Evolutionary conservation across 2,888 invertebrate genomes (phyloP).

Genomic region (Philopedon plagiatum): DNA sequence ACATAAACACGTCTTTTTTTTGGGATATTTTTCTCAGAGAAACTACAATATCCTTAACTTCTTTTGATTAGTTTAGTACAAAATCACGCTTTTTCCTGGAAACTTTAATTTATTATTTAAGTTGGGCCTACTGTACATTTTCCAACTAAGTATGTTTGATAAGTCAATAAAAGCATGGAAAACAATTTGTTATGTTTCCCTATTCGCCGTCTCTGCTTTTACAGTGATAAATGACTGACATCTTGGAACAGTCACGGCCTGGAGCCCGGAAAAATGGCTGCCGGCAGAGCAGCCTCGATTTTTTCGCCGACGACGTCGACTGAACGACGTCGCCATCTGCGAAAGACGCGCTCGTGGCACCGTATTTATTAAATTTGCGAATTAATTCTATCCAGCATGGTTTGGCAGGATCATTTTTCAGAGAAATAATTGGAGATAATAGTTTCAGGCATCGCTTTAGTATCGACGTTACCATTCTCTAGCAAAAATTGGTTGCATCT

Average conservation of each 20-base stretch:
- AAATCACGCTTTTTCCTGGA: too few species aligned
- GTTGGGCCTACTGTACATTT: too few species aligned
- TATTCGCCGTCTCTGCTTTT: conserved; percentile 21
- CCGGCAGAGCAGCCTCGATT: conserved; percentile 42
- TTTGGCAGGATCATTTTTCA: conserved; percentile 44
- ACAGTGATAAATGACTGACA: conserved; percentile 45
- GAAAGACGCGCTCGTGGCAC: conserved; percentile 39
- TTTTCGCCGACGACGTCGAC: conserved; percentile 36
- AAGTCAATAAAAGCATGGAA: not conserved
- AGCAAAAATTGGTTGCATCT: not conserved
- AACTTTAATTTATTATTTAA: too few species aligned
- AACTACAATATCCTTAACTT: too few species aligned
- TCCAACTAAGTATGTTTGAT: too few species aligned
- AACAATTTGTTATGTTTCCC: conserved; percentile 14
- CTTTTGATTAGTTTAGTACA: too few species aligned
- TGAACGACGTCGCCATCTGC: conserved; percentile 47
- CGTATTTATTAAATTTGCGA: conserved; percentile 47
- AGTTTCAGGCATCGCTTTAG: conserved; percentile 3
- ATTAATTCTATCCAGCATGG: conserved; percentile 38
- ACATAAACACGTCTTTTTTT: too few species aligned
- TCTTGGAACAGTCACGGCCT: conserved; percentile 49
- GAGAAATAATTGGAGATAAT: conserved; percentile 32
- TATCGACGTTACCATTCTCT: not conserved
- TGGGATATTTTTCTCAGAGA: too few species aligned
- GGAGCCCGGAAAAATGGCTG: conserved; percentile 49